phyloP scores from a whole-genome alignment of 2,888 invertebrate genomes.

The Caenorhabditis angaria region DNA sequence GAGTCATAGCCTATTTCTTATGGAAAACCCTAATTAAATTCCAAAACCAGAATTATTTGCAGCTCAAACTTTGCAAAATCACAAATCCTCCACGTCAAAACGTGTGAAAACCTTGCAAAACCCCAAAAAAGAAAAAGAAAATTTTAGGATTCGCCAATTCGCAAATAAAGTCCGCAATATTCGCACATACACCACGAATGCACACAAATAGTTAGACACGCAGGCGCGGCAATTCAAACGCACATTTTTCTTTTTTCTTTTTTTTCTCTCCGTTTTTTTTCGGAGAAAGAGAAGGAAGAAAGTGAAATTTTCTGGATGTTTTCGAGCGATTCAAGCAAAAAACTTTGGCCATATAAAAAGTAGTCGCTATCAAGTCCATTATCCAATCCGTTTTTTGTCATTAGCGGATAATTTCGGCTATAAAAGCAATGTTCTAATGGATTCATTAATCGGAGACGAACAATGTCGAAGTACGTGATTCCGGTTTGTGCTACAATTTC shows the following conservation, averaged over 20 bases:
- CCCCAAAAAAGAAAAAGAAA: constrained; percentile 21
- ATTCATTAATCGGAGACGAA: background rate
- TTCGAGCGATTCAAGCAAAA: no score
- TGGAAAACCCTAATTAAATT: background rate
- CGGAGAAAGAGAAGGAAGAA: no score
- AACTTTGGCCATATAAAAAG: constrained; percentile 18
- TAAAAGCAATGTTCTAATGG: background rate
- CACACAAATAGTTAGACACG: constrained; percentile 38
- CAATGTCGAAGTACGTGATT: constrained; percentile 48
- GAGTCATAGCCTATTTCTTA: no score
- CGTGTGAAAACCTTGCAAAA: constrained; percentile 13
- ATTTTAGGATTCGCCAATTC: constrained; percentile 32
- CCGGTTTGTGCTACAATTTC: constrained; percentile 51
- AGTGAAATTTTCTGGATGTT: no score
- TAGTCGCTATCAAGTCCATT: constrained; percentile 37
- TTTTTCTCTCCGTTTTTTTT: background rate
- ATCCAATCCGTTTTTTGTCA: background rate
- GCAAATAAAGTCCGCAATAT: constrained; percentile 18
- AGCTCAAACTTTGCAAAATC: background rate
- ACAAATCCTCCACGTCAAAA: constrained; percentile 6
- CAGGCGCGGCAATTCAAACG: constrained; percentile 38
- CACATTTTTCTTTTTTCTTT: background rate
- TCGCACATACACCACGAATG: constrained; percentile 17
- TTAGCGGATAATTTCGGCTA: background rate
- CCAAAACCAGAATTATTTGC: background rate